Base-by-base conservation (phyloP, 1,140 invertebrate genomes). In the Chironomus striatipennis region DNA sequence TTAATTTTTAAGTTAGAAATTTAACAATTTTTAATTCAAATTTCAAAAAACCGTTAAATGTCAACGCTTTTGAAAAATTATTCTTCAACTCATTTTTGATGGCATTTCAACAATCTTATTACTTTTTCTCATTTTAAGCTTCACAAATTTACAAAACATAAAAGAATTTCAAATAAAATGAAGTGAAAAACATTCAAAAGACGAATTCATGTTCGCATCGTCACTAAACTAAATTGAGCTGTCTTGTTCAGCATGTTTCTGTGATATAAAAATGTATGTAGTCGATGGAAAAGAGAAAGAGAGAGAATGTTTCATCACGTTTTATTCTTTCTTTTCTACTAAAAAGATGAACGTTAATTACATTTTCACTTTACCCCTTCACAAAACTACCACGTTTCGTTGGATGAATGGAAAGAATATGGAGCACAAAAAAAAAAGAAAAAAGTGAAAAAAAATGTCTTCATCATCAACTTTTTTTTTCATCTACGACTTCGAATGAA, bases 321-420 rank as follows among this genome's bases (percentile, higher is more conserved):
- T n/a, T 57, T 15, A n/a, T n/a, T 57, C 12, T 57, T n/a, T 12
- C 43, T 4, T 15, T 57, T 10, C 15, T 15, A 15, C 47, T 57
- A 57, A 57, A 57, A 57, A 57, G 43, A 57, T 57, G 47, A 57
- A 57, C 47, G n/a, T 57, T 57, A 57, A 57, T 57, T 57, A 57
- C 47, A 57, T 57, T 57, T 57, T n/a, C 47, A 12, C 12, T 12
- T 15, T n/a, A 57, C 5, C n/a, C n/a, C 47, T 34, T 34, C 24
- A 34, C 24, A 34, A 34, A 34, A 57, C 12, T 57, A 57, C 47
- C 24, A 34, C 24, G 24, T 34, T 34, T 34, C 24, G 24, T 2
- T 34, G 24, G 24, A 34, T 34, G 24, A 34, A 34, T 34, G 24
- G 5, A 34, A 34, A 34, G 24, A 34, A 12, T 57, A 57, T 57